Conservation (phyloP, 2,797 vertebrate genomes). For the Simalia tracyae region DNA sequence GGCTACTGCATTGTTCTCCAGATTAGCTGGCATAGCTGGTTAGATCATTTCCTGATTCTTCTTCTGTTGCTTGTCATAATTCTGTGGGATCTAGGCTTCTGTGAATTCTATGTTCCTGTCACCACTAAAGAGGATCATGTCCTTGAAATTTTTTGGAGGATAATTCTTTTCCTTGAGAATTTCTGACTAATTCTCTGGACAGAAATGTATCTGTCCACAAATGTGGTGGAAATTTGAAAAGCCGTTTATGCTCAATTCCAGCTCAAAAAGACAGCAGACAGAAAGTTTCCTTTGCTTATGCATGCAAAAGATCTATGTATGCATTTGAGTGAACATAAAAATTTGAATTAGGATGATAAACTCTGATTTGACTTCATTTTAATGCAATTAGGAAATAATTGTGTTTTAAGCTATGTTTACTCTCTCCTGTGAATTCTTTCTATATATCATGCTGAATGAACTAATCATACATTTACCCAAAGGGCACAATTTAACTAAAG, state of each 20-base stretch:
- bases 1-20: background rate
- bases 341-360: background rate
- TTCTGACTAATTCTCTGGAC: background rate
- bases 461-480: background rate
- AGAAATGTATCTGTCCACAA: background rate
- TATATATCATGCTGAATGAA: background rate
- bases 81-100: background rate
- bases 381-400: background rate
- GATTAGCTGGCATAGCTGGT: background rate
- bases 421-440: background rate
- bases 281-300: background rate
- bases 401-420: background rate
- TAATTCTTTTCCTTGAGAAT: background rate
- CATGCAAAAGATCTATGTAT: background rate
- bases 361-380: background rate
- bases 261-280: background rate
- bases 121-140: background rate
- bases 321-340: background rate
- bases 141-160: background rate
- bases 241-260: background rate
- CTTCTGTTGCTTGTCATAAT: background rate
- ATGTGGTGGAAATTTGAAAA: background rate
- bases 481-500: background rate
- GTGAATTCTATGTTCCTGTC: background rate
- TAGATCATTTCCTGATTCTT: background rate